phyloP scores from a whole-genome alignment of 2,888 invertebrate species.

The Sinelater perroti region DNA sequence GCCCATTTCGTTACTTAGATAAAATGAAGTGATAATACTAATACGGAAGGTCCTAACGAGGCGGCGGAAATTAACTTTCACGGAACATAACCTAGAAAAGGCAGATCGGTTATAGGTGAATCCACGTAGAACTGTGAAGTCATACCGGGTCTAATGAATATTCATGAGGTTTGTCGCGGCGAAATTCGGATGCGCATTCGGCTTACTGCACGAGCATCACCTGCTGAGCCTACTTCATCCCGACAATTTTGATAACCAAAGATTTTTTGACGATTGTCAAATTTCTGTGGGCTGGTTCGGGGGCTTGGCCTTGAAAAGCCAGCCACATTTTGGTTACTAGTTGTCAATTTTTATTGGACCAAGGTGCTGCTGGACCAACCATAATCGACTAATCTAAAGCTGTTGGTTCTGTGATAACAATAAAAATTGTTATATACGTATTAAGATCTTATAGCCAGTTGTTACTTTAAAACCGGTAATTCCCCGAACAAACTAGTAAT shows the following conservation, averaged over 20 bases:
- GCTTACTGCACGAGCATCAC: constrained; percentile 8
- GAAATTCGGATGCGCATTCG: constrained; percentile 1
- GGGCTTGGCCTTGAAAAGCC: no score
- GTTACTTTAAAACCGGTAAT: no score
- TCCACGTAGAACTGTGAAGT: constrained; percentile 30
- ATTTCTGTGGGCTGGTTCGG: no score
- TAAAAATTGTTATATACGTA: no score
- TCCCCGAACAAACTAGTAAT: no score
- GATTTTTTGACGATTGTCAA: constrained; percentile 40
- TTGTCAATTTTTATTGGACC: no score
- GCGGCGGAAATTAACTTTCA: constrained; percentile 23
- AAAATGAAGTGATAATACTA: constrained; percentile 8
- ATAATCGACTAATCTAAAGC: no score
- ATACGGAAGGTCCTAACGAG: not conserved
- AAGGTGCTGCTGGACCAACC: no score
- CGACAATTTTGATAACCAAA: constrained; percentile 31
- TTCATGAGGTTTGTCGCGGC: constrained; percentile 9
- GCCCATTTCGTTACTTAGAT: constrained; percentile 64
- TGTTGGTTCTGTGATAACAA: no score
- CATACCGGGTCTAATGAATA: constrained; percentile 36
- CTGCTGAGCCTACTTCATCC: constrained; percentile 10
- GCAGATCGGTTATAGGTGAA: not conserved
- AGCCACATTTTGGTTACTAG: no score
- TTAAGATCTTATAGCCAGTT: no score
- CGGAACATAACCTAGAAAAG: constrained; percentile 38